These are phyloP conservation scores for Galemys pyrenaicus DNA, from an alignment of 2,113 vertebrate species.

Conservation along the genomic window DNA sequence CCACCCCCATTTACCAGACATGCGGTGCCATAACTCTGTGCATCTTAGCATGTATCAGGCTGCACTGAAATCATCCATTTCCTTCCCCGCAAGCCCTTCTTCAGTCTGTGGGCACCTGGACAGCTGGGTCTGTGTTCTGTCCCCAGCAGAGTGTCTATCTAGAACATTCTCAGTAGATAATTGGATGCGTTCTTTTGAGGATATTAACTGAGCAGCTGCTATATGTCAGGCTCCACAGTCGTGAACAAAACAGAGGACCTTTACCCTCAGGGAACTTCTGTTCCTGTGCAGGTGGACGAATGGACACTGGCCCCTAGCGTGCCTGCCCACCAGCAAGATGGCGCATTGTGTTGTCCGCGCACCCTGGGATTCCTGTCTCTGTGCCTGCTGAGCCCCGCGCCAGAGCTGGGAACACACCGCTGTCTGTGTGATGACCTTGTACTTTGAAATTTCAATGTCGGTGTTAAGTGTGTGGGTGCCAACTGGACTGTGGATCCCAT, in stretches of 20 bases:
- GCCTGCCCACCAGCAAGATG: fast-evolving
- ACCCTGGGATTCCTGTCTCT: fast-evolving
- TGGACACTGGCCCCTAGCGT: fast-evolving
- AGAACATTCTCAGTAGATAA: not conserved
- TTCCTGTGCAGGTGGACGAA: too few relatives aligned
- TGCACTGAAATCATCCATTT: fast-evolving
- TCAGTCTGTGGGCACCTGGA: not conserved
- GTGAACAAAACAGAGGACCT: not conserved
- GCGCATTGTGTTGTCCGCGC: not conserved
- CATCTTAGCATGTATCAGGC: not conserved
- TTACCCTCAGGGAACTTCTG: not conserved
- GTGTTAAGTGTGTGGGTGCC: not conserved
- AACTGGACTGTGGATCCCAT: fast-evolving
- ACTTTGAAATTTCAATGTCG: not conserved
- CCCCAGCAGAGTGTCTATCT: too few relatives aligned
- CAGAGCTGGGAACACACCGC: not conserved
- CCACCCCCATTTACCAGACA: not conserved
- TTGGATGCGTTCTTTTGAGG: not conserved
- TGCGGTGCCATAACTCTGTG: too few relatives aligned
- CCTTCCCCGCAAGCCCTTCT: not conserved
- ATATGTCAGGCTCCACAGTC: not conserved
- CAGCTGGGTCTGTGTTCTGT: not conserved
- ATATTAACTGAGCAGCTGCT: not conserved
- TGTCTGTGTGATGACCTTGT: not conserved
- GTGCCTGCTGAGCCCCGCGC: fast-evolving